Evolutionary conservation across 64 coral and sea anemone genomes (phyloP).

Genomic region (Pachyseris speciosa): DNA sequence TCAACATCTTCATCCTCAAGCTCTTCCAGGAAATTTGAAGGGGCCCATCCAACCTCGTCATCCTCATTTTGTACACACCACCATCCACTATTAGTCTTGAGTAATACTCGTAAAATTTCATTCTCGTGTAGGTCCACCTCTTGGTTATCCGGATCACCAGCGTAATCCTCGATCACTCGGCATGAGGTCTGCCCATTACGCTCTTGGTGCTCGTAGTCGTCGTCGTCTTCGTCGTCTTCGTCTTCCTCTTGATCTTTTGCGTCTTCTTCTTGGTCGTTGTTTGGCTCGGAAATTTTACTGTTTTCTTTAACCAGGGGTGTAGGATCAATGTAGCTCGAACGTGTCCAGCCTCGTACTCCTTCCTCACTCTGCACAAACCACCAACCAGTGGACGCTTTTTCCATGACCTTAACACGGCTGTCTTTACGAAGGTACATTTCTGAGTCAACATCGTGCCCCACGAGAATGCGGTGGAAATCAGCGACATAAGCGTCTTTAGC

Average conservation of each 20-base stretch:
- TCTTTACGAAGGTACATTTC: constrained; percentile 41
- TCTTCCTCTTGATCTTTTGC: constrained; percentile 44
- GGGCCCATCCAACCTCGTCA: constrained; percentile 82
- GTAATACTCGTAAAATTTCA: constrained; percentile 66
- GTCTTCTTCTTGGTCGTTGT: constrained; percentile 8
- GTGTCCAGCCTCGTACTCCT: constrained; percentile 61
- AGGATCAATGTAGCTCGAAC: constrained; percentile 57
- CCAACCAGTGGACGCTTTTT: constrained; percentile 33
- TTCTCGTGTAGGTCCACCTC: constrained; percentile 66
- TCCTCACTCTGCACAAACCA: constrained; percentile 48
- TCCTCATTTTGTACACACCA: constrained; percentile 66
- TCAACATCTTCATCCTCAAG: background rate
- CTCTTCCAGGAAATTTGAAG: constrained; percentile 66
- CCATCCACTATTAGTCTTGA: constrained; percentile 78
- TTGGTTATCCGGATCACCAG: constrained; percentile 15
- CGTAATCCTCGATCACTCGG: background rate
- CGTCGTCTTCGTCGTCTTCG: constrained; percentile 58
- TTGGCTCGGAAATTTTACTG: background rate
- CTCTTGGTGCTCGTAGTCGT: background rate
- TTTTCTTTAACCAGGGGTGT: background rate
- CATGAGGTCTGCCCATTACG: background rate
- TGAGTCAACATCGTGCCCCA: constrained; percentile 13
- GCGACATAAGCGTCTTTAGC: background rate
- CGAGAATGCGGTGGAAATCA: background rate
- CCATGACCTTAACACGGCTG: constrained; percentile 38